Percentiles rank a stretch among this genome's conserved stretches.
Evolutionary conservation across 2,797 vertebrate species (phyloP).

Genomic region (Myripristis jacobus): DNA sequence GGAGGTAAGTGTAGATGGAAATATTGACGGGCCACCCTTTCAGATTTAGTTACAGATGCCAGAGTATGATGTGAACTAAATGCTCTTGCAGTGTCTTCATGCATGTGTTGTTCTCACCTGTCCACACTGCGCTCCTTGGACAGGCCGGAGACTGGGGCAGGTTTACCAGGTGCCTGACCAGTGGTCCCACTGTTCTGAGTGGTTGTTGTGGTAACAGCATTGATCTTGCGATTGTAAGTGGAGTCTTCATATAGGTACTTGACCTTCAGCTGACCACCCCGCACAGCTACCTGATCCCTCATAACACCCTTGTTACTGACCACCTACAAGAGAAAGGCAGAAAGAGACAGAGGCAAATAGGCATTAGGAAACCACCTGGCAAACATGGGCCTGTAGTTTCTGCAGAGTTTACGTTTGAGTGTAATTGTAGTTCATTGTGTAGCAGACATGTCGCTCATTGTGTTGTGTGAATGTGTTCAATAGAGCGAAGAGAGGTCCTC

Average conservation of each 20-base stretch:
- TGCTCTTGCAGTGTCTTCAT: fast-evolving
- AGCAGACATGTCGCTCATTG: conserved; percentile 13
- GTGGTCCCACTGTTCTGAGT: conserved; percentile 80
- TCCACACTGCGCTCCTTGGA: conserved; percentile 88
- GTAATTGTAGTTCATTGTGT: not conserved
- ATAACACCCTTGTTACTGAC: conserved; percentile 84
- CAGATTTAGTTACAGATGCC: not conserved
- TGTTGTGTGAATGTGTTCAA: conserved; percentile 24
- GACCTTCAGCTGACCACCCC: conserved; percentile 88
- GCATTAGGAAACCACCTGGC: not conserved
- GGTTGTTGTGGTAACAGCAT: conserved; percentile 73
- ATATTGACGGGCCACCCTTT: not conserved
- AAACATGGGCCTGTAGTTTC: conserved; percentile 7
- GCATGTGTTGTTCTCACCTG: conserved; percentile 60
- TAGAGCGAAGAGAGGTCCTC: not conserved
- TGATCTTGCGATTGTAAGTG: conserved; percentile 86
- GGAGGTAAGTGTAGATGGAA: too few relatives aligned
- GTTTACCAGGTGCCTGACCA: conserved; percentile 78
- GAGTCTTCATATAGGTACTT: conserved; percentile 95
- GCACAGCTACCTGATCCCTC: conserved; percentile 87
- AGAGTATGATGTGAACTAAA: not conserved
- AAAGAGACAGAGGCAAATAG: conserved; percentile 1
- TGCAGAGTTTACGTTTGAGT: not conserved
- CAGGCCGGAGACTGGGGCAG: conserved; percentile 60
- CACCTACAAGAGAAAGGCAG: conserved; percentile 53